Base-by-base conservation (phyloP, 2,113 vertebrate genomes). In the Bujurquina vittata region DNA sequence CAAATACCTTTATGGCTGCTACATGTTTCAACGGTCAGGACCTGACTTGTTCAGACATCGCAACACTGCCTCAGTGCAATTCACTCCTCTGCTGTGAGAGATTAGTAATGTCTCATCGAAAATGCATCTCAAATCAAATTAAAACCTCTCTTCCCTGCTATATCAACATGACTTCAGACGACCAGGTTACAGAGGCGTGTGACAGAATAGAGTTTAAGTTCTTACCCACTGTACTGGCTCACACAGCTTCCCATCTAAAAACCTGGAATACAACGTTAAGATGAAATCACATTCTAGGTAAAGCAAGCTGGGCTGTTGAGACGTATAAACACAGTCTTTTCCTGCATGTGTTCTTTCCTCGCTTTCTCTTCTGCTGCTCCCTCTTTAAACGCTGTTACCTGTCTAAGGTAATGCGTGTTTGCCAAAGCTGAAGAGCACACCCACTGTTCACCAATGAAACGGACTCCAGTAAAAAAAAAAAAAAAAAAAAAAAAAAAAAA, bases 181-280 rank as follows among this genome's bases (percentile, higher is more conserved):
- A 20, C 58, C 77, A 85, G 73, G 18, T 75, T 59, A 75, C 75
- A 79, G 14, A 59, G 49, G 20, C 3, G 52, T 79, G 72, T 6
- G 23, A 76, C 37, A 83, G 35, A 49, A 29, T 23, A 43, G 3
- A 31, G 17, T 33, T 85, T 23, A 2, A 15, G 20, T 69, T 31
- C 97, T 98, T 96, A 99, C 97, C 98, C 93, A 88, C 96, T 97
- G 91, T 97, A 96, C 79, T 96, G 95, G 94, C 97, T 98, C 94
- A 98, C 95, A 94, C 98, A 99, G 95, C 94, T 98, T 88, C 98
- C 98, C 97, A 99, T 96, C 92, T 94, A 92, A 88, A 90, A 92
- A 85, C 56, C 33, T 77, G 60, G 63, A 84, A 75, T 4, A 81
- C 14, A n/a, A 86, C 23, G 56, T 20, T 62, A 52, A 83, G 31